Evolutionary conservation across 2,113 vertebrate genomes (phyloP), one percentile per base, ranked within the genome.

Genomic region (Labeo rohita): DNA sequence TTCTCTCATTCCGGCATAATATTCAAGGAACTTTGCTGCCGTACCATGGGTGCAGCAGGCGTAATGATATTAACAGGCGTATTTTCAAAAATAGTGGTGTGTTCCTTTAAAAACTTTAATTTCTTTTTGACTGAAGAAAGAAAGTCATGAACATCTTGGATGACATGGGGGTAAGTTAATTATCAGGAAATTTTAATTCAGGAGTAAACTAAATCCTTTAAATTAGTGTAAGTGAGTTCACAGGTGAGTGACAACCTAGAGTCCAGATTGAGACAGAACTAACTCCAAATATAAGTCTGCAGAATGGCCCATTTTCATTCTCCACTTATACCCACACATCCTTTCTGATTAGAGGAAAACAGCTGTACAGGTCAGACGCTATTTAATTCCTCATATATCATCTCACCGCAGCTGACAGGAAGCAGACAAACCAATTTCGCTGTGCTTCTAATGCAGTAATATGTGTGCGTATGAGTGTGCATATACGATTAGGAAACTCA

Each of bases 331-430:
- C 3, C 59, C 45, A 18, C 56, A 49, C 12, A 83, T 61, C 39
- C 8, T 50, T 85, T 85, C 43, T 36, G 39, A 59, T 76, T 43
- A 47, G 43, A 83, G 36, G 8, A 61, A 77, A 83, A 85, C 84
- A 83, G 61, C 49, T 89, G 77, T 56, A 78, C 79, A 76, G 85
- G 76, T 84, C 82, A 84, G 81, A 56, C 28, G 10, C 43, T 78
- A 70, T 84, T 80, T 73, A 59, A 66, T 66, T 39, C 11, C 84
- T 86, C 74, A 65, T 84, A 56, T 49, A 84, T 88, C 80, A 88
- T 66, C 78, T 54, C 74, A 66, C 56, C 4, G 43, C 56, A 50
- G 16, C n/a, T 81, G 84, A 59, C 82, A 70, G 76, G 66, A 47
- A 84, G 50, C 77, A 86, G 11, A 59, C 68, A 75, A 70, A 84